Evolutionary conservation across 2,797 vertebrate species (phyloP), one percentile per base, ranked within the genome.

Genomic region (Chrysocyon brachyurus): DNA sequence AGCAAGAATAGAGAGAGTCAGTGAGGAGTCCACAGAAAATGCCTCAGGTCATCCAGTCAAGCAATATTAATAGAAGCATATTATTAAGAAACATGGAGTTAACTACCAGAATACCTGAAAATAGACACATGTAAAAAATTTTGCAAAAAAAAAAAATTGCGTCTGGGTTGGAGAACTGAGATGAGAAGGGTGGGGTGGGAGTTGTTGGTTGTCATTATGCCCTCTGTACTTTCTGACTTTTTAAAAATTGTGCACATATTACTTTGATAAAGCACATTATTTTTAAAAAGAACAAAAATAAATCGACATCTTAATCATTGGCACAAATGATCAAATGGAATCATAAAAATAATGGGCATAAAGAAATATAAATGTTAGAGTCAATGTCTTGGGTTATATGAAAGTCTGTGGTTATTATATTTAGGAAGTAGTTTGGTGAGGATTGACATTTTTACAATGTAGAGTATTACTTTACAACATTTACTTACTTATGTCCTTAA

Each of bases 301-400:
- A 46, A 11, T 54, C 77, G 6, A 7, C 66, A 73, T 61, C 87
- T 64, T 87, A 83, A 90, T 92, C 75, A 66, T 49, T 93, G 73
- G 31, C 70, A 63, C 56, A 56, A 90, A 61, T 64, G 40, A 83
- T 68, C 57, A 72, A 70, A 81, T 68, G 66, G 33, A 19, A 31
- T 52, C 31, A 59, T 87, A 22, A 68, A 87, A 52, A 59, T 59
- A 49, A 54, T 87, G 40, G 63, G 12, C 40, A 81, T 33, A 46
- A 59, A 52, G 79, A 70, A 68, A 17, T 70, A 46, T 75, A 93
- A 83, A 94, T 87, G 82, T 96, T 68, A 72, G 59, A 84, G 87
- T 90, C 33, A 93, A 75, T 40, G 70, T 77, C 8, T n/a, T 93
- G 28, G 83, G 24, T 92, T 83, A 75, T 19, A 78, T 52, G 7